These are phyloP conservation scores for Iguana delicatissima DNA, from an alignment of 2,797 vertebrate genomes.

Conservation along the genomic window DNA sequence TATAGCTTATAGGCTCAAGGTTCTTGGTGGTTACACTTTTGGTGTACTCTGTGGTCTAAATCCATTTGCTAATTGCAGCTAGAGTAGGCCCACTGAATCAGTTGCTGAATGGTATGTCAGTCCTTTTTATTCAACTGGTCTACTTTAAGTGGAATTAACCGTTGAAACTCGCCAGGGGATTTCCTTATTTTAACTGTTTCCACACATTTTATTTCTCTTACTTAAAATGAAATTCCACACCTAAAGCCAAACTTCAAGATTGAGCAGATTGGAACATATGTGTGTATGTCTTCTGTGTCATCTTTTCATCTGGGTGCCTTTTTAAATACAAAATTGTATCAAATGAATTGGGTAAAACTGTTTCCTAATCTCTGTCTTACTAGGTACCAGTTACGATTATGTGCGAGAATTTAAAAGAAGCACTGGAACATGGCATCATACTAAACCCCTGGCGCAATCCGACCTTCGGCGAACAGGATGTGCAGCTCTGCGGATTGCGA, in stretches of 20 bases:
- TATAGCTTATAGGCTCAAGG: not conserved
- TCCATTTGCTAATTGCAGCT: not conserved
- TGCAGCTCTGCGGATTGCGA: slow-evolving; percentile 91
- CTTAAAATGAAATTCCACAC: not conserved
- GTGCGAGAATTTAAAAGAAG: slow-evolving; percentile 96
- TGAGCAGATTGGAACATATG: no score
- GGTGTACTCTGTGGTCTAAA: not conserved
- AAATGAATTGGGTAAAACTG: not conserved
- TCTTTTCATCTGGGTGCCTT: no score
- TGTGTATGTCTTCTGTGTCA: no score
- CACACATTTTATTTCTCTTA: not conserved
- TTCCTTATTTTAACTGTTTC: no score
- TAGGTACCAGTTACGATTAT: slow-evolving; percentile 95
- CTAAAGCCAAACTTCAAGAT: not conserved
- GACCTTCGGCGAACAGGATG: slow-evolving; percentile 94
- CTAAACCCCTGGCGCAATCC: slow-evolving; percentile 87
- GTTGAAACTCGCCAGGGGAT: no score
- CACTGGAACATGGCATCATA: slow-evolving; percentile 95
- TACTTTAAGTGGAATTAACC: no score
- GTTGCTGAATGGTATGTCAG: no score
- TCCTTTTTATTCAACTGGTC: no score
- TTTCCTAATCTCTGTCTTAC: not conserved
- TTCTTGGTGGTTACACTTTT: not conserved
- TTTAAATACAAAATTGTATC: no score
- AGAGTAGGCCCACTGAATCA: no score